Evolutionary conservation across 2,888 invertebrate genomes (phyloP).

Genomic region (Steromphala cineraria): DNA sequence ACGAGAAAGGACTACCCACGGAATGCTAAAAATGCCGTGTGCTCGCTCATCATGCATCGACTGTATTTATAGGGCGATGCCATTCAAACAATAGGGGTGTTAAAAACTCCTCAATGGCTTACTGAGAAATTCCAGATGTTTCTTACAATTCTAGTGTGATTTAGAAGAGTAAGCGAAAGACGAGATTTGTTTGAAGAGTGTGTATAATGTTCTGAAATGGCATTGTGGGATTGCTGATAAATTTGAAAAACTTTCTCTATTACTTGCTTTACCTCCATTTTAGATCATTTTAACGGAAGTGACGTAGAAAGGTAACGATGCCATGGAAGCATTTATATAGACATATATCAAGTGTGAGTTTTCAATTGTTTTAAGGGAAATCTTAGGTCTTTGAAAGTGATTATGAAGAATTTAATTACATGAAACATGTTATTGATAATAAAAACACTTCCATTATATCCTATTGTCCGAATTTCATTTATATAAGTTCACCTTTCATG

Average conservation of each 20-base stretch:
- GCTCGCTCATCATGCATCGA: constrained; percentile 3
- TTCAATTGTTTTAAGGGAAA: no score
- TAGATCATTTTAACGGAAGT: constrained; percentile 1
- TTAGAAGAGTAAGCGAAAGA: no score
- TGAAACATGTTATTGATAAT: no score
- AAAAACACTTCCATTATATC: no score
- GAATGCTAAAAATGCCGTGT: constrained; percentile 18
- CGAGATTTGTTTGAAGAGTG: no score
- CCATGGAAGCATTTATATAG: not conserved
- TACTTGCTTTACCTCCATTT: not conserved
- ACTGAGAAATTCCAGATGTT: not conserved
- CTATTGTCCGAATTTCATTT: no score
- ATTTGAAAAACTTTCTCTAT: not conserved
- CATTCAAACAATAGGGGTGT: constrained; percentile 5
- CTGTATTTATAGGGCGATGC: constrained; percentile 16
- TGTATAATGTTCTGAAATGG: no score
- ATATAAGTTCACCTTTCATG: not conserved
- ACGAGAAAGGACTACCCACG: constrained; percentile 15
- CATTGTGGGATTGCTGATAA: no score
- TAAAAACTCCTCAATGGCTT: not conserved
- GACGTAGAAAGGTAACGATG: constrained; percentile 7
- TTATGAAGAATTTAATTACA: no score
- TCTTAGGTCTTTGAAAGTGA: no score
- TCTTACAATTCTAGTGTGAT: not conserved
- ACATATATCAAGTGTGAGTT: not conserved